Base-by-base conservation (phyloP, 2,888 invertebrate species). In the Augiades crinisus region DNA sequence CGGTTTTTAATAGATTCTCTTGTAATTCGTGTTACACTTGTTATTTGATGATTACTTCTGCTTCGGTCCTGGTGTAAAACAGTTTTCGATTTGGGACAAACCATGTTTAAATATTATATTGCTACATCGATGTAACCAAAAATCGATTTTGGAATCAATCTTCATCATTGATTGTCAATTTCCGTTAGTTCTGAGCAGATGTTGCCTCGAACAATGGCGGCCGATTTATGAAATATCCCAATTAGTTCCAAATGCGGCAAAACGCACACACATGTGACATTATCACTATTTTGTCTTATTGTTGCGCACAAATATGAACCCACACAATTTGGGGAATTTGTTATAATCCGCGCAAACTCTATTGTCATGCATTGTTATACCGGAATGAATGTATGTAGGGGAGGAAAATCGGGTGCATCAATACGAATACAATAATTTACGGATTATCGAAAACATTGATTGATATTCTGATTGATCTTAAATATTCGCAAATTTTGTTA, bases 291-390 rank as follows among this genome's bases (percentile, higher is more conserved):
- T 83, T 81, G 83, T 83, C 81, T 83, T 81, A 87, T 88, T 88
- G 86, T 89, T 83, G 65, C 61, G 64, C 70, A 68, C 72, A 80
- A 84, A 82, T 86, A 86, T 87, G 82, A 82, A 87, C 82, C 87
- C 83, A 84, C 83, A 88, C 81, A 81, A 84, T 88, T 86, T 84
- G 70, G 85, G 82, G 85, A 85, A 84, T 86, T 83, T 78, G 84
- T 78, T 83, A 85, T 86, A 88, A 89, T 88, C 88, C 87, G 67
- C 78, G 70, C 65, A 70, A 69, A 72, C 68, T 77, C 84, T 60
- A 81, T 87, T 87, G 86, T 87, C 72, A 75, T 77, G 70, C 73
- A 79, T 84, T 80, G 82, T 77, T 64, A 43, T 63, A 65, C 55
- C 59, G 60, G 61, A 67, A 65, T 66, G 70, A 72, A 72, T 69